Conservation (phyloP, 2,888 invertebrate species). For the Polyploca ridens region DNA sequence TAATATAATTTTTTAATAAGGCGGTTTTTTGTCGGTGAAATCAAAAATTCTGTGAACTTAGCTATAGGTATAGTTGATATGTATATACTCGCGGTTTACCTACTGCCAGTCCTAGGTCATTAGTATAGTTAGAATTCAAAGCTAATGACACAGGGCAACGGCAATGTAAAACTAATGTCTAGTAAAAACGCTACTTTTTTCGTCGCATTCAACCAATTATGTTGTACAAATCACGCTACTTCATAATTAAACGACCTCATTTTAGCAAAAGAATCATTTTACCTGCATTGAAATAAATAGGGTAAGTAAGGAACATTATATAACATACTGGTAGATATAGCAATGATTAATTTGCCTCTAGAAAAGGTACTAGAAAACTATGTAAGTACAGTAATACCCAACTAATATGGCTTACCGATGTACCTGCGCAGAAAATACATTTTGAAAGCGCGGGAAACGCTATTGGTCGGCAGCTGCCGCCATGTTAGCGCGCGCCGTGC, state of each 20-base stretch:
- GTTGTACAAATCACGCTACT: conserved; percentile 1
- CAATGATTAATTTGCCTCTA: no score
- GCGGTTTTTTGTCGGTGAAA: neutral
- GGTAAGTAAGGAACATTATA: neutral
- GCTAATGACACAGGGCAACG: neutral
- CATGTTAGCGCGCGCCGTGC: no score
- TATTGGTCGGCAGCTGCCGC: no score
- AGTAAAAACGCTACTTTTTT: neutral
- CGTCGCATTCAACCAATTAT: neutral
- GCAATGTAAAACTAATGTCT: neutral
- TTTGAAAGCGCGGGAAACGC: no score
- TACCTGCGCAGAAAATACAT: no score
- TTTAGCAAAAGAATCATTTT: neutral
- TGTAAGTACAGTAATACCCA: no score
- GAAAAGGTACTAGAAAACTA: neutral
- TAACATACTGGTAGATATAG: no score
- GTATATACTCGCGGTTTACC: no score
- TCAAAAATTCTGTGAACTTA: neutral
- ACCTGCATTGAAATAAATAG: neutral
- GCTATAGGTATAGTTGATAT: no score
- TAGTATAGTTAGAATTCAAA: no score
- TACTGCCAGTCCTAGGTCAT: neutral
- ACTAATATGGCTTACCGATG: no score
- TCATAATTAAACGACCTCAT: neutral
- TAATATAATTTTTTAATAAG: neutral